These are phyloP conservation scores for Butastur rufipennis DNA, from an alignment of 2,113 vertebrate species.

Conservation along the genomic window DNA sequence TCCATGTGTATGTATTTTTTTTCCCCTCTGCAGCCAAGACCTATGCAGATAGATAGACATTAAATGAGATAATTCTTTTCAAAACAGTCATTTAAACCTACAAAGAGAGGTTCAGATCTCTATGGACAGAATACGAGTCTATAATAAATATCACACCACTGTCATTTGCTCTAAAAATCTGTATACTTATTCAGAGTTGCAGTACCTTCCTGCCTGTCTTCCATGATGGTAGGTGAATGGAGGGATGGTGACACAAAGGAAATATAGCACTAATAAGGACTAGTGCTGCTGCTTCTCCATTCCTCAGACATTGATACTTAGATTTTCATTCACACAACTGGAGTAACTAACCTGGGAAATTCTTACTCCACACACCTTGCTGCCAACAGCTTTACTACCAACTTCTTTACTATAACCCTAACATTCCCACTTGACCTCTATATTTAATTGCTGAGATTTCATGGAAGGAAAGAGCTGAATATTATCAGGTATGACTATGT, in stretches of 20 bases:
- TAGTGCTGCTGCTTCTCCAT: not conserved
- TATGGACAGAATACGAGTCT: not conserved
- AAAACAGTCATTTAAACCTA: not conserved
- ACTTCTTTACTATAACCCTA: not conserved
- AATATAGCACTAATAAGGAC: not conserved
- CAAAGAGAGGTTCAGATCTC: not conserved
- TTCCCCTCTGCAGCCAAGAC: not conserved
- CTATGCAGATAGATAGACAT: not conserved
- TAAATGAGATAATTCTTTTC: not conserved
- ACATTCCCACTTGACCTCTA: not conserved
- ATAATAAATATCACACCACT: not conserved
- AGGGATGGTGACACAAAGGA: not conserved
- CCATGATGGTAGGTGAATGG: not conserved
- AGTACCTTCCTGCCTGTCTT: not conserved
- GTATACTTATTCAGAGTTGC: not conserved
- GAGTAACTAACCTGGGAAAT: not conserved
- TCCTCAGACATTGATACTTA: not conserved
- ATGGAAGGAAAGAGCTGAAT: not conserved
- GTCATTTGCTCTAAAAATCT: not conserved
- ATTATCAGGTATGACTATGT: not conserved
- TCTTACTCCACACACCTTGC: not conserved
- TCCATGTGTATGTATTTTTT: not conserved
- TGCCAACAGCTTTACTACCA: not conserved
- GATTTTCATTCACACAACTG: not conserved
- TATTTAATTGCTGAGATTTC: not conserved